These are phyloP conservation scores for Macrotis lagotis DNA, from an alignment of 2,113 vertebrate species.

Conservation along the genomic window DNA sequence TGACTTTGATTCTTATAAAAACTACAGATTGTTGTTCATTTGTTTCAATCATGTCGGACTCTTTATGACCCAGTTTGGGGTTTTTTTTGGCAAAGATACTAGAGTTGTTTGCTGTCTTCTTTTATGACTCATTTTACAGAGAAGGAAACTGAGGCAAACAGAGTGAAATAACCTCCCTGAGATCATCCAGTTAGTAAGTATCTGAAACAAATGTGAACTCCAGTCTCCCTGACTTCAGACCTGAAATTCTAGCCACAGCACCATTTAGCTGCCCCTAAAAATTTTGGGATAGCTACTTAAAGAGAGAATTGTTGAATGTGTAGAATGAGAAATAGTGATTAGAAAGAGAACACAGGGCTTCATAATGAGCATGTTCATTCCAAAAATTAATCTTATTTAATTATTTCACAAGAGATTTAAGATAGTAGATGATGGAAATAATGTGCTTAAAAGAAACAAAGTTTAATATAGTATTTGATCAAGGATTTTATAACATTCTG, in stretches of 20 bases:
- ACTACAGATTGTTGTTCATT: no score
- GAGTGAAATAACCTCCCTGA: neutral
- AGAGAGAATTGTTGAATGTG: neutral
- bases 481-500: neutral
- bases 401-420: neutral
- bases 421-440: neutral
- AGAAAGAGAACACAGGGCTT: neutral
- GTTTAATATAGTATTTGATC: neutral
- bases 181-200: neutral
- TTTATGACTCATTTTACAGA: neutral
- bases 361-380: no score
- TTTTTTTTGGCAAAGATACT: neutral
- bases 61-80: neutral
- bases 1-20: no score
- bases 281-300: no score
- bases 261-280: no score
- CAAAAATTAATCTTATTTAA: neutral
- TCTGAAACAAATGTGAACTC: neutral
- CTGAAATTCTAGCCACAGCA: no score
- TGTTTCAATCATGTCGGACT: neutral
- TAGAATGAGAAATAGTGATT: neutral
- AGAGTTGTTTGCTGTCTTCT: neutral
- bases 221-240: neutral
- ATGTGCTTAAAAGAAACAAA: neutral
- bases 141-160: neutral